Base-by-base conservation (phyloP, 2,888 invertebrate species). In the Caenorhabditis japonica region DNA sequence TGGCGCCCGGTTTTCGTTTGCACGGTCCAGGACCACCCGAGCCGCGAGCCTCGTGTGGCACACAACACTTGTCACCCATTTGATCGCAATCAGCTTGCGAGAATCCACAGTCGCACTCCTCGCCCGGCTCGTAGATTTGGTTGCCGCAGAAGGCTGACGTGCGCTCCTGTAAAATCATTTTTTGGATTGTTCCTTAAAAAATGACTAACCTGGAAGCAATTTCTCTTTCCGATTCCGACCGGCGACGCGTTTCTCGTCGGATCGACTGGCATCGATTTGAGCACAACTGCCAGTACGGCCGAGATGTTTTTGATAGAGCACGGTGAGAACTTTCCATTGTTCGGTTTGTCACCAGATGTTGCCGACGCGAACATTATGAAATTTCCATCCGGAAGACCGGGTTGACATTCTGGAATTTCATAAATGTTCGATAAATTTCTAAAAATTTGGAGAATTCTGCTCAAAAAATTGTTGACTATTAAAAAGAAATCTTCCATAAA, bases 141-240 rank as follows among this genome's bases (percentile, higher is more conserved):
- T 99, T 99, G 60, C 99, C 99, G 89, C 99, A 99, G 92, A 97
- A 99, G 27, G 97, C 95, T 62, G 92, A 92, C 89, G 94, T 94
- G 17, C 94, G 93, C 88, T 94, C 95, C 81, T n/a, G n/a, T n/a
- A n/a, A n/a, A n/a, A n/a, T n/a, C n/a, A n/a, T n/a, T n/a, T n/a
- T n/a, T n/a, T n/a, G n/a, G n/a, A n/a, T n/a, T n/a, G n/a, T n/a
- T n/a, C n/a, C n/a, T n/a, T n/a, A n/a, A n/a, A n/a, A n/a, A n/a
- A n/a, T n/a, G n/a, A n/a, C n/a, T n/a, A n/a, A n/a, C n/a, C n/a
- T 93, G 92, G 89, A 99, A 94, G 87, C 97, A 97, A 90, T 97
- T 95, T 49, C 93, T 91, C 89, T 97, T 97, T 84, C 93, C 92
- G 75, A 93, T 86, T 80, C 83, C 66, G 23, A 77, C 74, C 25